These are phyloP conservation scores for Eumacrocentrus americanus DNA, from an alignment of 2,888 invertebrate genomes.

Conservation along the genomic window DNA sequence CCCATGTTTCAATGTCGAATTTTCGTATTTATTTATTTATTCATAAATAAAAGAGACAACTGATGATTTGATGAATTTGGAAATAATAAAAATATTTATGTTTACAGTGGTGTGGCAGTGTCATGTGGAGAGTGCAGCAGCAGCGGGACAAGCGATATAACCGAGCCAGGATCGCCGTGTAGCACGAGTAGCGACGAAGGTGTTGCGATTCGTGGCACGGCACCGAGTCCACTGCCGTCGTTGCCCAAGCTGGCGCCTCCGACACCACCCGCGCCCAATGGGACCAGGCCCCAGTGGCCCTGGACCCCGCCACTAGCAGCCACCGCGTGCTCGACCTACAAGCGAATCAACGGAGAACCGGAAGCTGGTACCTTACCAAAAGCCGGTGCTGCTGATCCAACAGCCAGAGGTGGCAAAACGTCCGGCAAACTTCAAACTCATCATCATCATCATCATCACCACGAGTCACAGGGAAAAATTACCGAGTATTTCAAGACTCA, in stretches of 20 bases:
- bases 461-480: constrained; percentile 74
- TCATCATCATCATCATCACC: constrained; percentile 45
- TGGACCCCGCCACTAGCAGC: constrained; percentile 59
- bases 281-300: constrained; percentile 60
- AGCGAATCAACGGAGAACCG: constrained; percentile 57
- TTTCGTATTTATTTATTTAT: not conserved
- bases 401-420: constrained; percentile 42
- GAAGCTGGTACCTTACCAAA: constrained; percentile 56
- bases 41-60: not conserved
- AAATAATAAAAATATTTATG: constrained; percentile 28
- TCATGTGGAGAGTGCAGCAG: constrained; percentile 71
- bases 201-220: constrained; percentile 46
- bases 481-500: constrained; percentile 86
- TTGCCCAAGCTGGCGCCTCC: constrained; percentile 53
- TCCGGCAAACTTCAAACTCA: constrained; percentile 41
- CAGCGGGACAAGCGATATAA: constrained; percentile 78
- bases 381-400: constrained; percentile 53
- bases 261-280: constrained; percentile 48
- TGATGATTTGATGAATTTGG: not conserved
- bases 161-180: constrained; percentile 85
- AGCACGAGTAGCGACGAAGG: constrained; percentile 72
- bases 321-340: constrained; percentile 57
- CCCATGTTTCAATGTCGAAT: too few species aligned
- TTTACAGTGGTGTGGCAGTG: constrained; percentile 82
- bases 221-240: constrained; percentile 52